These are phyloP conservation scores for Pachypanchax playfairii DNA, from an alignment of 2,113 vertebrate genomes.

Conservation along the genomic window DNA sequence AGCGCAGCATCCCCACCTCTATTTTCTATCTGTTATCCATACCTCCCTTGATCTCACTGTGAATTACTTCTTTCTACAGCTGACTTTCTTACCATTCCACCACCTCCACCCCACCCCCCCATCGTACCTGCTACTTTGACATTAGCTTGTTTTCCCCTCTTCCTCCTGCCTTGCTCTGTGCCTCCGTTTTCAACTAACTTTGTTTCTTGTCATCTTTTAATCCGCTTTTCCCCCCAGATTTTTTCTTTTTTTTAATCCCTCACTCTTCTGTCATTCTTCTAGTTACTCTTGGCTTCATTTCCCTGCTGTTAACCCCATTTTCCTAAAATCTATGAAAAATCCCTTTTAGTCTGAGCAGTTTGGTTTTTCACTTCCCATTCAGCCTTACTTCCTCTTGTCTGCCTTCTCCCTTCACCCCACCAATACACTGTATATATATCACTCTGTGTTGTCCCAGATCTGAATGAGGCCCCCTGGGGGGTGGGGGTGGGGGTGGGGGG, in stretches of 20 bases:
- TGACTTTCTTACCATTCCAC: conserved; percentile 31
- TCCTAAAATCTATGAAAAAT: conserved; percentile 57
- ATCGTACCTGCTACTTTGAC: conserved; percentile 50
- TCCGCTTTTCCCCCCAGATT: conserved; percentile 25
- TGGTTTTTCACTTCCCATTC: not conserved
- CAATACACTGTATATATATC: conserved; percentile 33
- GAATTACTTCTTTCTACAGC: conserved; percentile 40
- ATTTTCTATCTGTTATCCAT: conserved; percentile 52
- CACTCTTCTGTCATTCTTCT: conserved; percentile 42
- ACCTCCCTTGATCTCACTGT: conserved; percentile 56
- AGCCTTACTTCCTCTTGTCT: conserved; percentile 19
- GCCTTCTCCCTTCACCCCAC: not conserved
- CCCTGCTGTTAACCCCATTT: conserved; percentile 19
- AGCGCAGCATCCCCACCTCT: conserved; percentile 23
- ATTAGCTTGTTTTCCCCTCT: conserved; percentile 23
- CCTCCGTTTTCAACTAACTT: conserved; percentile 52
- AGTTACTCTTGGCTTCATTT: conserved; percentile 41
- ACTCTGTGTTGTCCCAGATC: conserved; percentile 65
- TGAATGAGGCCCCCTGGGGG: conserved; percentile 53
- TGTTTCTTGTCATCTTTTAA: conserved; percentile 44
- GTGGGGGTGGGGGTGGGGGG: no score
- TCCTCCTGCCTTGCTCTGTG: conserved; percentile 22
- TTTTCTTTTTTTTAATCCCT: conserved; percentile 51
- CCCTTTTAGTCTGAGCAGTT: conserved; percentile 19
- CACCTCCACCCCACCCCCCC: no score